These are phyloP conservation scores for Andinoacara biseriatus DNA, from an alignment of 2,113 vertebrate species.

Conservation along the genomic window DNA sequence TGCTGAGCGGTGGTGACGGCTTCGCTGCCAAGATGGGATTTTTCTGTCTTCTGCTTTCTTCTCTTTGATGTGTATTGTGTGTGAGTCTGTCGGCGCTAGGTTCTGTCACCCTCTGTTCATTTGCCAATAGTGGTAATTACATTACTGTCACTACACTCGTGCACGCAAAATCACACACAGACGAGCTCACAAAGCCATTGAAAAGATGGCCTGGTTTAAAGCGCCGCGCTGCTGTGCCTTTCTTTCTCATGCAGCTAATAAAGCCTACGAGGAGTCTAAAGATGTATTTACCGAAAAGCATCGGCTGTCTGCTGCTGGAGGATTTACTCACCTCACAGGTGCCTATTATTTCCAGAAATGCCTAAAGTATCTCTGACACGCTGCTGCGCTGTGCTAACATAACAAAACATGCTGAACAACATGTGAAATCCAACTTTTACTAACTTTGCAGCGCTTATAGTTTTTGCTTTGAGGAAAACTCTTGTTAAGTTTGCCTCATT, in stretches of 20 bases:
- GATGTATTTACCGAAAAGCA: constrained; percentile 14
- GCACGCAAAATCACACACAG: constrained; percentile 9
- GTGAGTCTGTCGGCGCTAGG: not conserved
- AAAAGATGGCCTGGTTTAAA: constrained; percentile 33
- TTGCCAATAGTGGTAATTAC: constrained; percentile 44
- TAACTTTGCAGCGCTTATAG: not conserved
- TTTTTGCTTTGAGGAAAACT: not conserved
- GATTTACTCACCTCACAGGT: constrained; percentile 30
- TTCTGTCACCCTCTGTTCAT: constrained; percentile 24
- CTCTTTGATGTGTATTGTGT: not conserved
- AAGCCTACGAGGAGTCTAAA: constrained; percentile 13
- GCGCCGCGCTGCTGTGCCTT: not conserved
- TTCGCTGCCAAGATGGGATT: not conserved
- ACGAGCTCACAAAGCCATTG: constrained; percentile 12
- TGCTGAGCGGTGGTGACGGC: not conserved
- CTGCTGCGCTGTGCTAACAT: not conserved
- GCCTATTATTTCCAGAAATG: constrained; percentile 30
- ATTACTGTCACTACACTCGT: constrained; percentile 9
- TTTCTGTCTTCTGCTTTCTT: constrained; percentile 7
- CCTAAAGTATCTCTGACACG: constrained; percentile 1
- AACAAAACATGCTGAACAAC: not conserved
- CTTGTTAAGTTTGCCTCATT: not conserved
- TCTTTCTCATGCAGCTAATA: constrained; percentile 17
- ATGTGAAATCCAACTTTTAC: not conserved
- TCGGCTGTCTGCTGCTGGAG: constrained; percentile 20